Evolutionary conservation across 2,888 invertebrate species (phyloP), one percentile per base, ranked within the genome.

Genomic region (Eulithis testata): DNA sequence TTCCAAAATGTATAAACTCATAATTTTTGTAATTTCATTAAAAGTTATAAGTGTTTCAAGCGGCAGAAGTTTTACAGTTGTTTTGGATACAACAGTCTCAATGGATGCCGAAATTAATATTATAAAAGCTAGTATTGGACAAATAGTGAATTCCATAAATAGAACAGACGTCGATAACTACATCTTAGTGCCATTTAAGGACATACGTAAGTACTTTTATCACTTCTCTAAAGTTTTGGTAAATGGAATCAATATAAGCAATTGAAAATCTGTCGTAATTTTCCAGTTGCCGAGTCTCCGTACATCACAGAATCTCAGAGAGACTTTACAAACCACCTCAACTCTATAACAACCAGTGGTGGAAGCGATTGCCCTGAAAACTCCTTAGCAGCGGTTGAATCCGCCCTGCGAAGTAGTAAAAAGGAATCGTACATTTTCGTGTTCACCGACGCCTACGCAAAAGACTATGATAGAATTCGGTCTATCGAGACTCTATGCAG

Each of bases 331-430:
- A 63, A 71, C 11, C 66, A 68, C 4, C 4, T 85, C 0, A 78
- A 74, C 57, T 63, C 69, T 3, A 36, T 84, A 0, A 68, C 70
- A 21, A 72, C 70, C 1, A 66, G 67, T 4, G 84, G 84, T 2
- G 84, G 84, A 0, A 49, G 55, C 0, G 81, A 82, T 0, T 89
- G 89, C 11, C 88, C 86, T 0, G 89, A 90, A 57, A 84, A 86
- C 11, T 82, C 87, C 0, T 64, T 90, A 7, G 73, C 83, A 3
- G 89, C 85, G 0, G 81, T 89, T 7, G 80, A 87, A 66, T 80
- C 74, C 60, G 88, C 83, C 0, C 66, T 89, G 0, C 66, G 75
- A 54, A 71, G 77, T 0, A 88, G 89, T 69, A 73, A 78, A 9
- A 74, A 73, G 0, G 73, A 74, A 3, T 67, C 66, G 0, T 63